phyloP scores from a whole-genome alignment of 2,113 vertebrate genomes.

The Aplodontia rufa region DNA sequence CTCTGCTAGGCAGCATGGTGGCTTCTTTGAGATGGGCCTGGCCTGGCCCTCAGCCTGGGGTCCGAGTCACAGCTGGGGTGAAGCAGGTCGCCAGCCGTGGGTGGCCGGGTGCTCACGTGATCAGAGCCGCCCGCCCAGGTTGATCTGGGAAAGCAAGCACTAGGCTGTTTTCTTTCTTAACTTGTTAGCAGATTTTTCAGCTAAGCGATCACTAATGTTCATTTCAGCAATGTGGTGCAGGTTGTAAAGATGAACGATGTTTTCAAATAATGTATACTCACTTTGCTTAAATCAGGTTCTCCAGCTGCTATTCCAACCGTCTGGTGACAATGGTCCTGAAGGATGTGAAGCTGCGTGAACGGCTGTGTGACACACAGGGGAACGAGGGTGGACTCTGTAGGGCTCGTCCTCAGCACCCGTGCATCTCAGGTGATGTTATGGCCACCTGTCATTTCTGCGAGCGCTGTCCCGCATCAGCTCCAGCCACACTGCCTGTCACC shows the following conservation, averaged over 20 bases:
- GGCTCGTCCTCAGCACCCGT: neutral
- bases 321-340: neutral
- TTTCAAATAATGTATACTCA: slow-evolving; percentile 46
- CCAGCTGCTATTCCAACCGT: slow-evolving; percentile 1
- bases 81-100: slow-evolving; percentile 64
- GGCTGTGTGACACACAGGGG: neutral
- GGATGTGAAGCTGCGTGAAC: neutral
- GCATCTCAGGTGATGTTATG: neutral
- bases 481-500: neutral
- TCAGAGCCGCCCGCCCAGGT: neutral
- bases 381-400: rapidly evolving
- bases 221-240: slow-evolving; percentile 28
- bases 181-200: slow-evolving; percentile 30
- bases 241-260: slow-evolving; percentile 61
- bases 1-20: slow-evolving; percentile 68
- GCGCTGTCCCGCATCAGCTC: neutral
- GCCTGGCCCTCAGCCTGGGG: slow-evolving; percentile 55
- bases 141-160: neutral
- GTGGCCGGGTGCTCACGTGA: neutral
- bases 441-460: neutral
- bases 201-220: slow-evolving; percentile 24
- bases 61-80: slow-evolving; percentile 50
- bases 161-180: neutral
- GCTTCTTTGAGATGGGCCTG: slow-evolving; percentile 72
- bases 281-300: slow-evolving; percentile 34